Base-by-base conservation (phyloP, 2,797 vertebrate genomes). In the Protosalanx chinensis region DNA sequence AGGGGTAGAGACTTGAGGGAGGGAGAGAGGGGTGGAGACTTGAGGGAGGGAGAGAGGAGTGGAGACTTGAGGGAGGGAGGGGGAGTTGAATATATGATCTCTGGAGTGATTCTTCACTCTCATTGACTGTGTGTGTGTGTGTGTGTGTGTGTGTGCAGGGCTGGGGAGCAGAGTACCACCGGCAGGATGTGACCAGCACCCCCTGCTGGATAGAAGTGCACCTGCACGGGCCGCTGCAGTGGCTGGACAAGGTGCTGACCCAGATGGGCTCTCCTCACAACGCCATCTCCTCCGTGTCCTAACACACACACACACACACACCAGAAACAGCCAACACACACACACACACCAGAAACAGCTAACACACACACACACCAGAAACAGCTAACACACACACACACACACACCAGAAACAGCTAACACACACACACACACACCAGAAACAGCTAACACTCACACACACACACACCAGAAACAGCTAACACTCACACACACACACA, bases 181-280 rank as follows among this genome's bases (percentile, higher is more conserved):
- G 93, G 62, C 93, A 94, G 79, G 93, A 94, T 77, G 93, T 94
- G 16, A 94, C 93, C 0, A 94, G 93, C 84, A 94, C 93, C 84
- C 93, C 93, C 53, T 94, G 93, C 90, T 94, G 93, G 93, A 93
- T 94, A 76, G 93, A 94, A 86, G 93, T 94, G 80, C 93, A 94
- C 66, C 89, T 94, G 84, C 93, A 94, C 0, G 93, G 93, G 41
- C 93, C 93, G 23, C 92, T 94, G 75, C 93, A 94, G 80, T 94
- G 93, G 93, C 86, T 94, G 90, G 93, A 94, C 91, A 94, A 94
- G 90, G 93, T 94, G 79, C 93, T 94, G 71, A 94, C 93, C 70
- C 93, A 94, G 75, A 94, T 94, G 93, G 93, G 93, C 61, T 94
- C 93, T 16, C 93, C 93, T 84, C 93, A 94, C 82, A 94, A 93